Evolutionary conservation across 2,797 vertebrate genomes (phyloP).

Genomic region (Pseudochaenichthys georgianus): DNA sequence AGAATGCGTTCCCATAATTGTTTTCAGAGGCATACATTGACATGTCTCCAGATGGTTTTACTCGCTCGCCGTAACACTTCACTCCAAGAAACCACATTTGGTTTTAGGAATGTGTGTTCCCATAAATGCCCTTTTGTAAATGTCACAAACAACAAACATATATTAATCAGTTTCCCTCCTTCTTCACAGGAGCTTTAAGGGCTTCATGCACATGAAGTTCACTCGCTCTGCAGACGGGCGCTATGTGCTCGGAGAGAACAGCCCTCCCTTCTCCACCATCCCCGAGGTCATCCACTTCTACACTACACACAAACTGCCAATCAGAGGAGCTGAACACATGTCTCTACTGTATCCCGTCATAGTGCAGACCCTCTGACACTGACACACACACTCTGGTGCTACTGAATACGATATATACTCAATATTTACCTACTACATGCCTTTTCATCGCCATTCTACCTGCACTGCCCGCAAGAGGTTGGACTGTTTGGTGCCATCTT

Average conservation of each 20-base stretch:
- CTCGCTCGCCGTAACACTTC: background rate
- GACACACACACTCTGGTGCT: conserved; percentile 60
- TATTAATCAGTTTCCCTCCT: background rate
- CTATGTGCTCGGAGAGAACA: conserved; percentile 90
- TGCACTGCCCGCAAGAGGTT: conserved; percentile 52
- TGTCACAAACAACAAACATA: background rate
- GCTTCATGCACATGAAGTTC: conserved; percentile 94
- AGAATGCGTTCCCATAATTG: background rate
- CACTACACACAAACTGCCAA: conserved; percentile 88
- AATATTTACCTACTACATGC: conserved; percentile 27
- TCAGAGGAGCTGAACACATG: conserved; percentile 89
- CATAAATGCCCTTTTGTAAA: background rate
- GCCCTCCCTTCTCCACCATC: conserved; percentile 88
- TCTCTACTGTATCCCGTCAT: conserved; percentile 89
- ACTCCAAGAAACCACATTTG: background rate
- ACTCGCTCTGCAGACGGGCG: conserved; percentile 81
- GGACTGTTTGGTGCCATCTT: conserved; percentile 51
- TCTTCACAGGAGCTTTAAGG: conserved; percentile 88
- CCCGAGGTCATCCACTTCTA: conserved; percentile 91
- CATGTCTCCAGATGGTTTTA: background rate
- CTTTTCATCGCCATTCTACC: conserved; percentile 47
- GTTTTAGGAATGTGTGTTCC: background rate
- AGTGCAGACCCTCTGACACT: conserved; percentile 85
- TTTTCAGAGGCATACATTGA: background rate
- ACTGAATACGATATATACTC: conserved; percentile 67